Evolutionary conservation across 2,797 vertebrate genomes (phyloP).

Genomic region (Remorina albescens): DNA sequence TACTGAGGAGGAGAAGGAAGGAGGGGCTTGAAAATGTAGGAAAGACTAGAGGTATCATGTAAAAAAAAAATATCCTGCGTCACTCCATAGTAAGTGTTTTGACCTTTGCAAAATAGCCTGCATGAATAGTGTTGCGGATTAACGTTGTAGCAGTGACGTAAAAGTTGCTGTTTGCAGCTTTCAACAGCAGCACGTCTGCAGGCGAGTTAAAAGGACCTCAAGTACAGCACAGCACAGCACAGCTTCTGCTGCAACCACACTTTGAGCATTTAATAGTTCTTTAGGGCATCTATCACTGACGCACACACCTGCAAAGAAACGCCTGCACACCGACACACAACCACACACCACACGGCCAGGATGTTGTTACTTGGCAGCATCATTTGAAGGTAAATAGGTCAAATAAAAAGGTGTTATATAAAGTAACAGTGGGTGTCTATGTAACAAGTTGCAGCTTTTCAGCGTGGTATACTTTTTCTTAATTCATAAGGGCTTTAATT

Average conservation of each 20-base stretch:
- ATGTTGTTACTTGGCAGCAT: conserved; percentile 80
- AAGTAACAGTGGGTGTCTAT: conserved; percentile 60
- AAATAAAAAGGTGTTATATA: conserved; percentile 71
- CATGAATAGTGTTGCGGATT: not conserved
- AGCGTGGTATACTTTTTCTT: conserved; percentile 43
- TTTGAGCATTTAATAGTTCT: conserved; percentile 54
- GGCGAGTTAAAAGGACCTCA: conserved; percentile 21
- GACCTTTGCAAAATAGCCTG: conserved; percentile 14
- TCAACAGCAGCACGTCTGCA: conserved; percentile 31
- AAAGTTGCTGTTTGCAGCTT: conserved; percentile 19
- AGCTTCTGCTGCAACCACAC: conserved; percentile 30
- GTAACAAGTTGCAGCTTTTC: conserved; percentile 51
- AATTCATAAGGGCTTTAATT: conserved; percentile 29
- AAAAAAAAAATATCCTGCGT: not conserved
- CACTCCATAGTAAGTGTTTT: conserved; percentile 23
- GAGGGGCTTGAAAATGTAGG: conserved; percentile 2
- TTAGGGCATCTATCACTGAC: conserved; percentile 59
- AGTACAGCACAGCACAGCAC: too few species aligned
- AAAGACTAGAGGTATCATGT: conserved; percentile 8
- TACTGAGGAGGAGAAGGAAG: conserved; percentile 11
- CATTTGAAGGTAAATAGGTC: conserved; percentile 75
- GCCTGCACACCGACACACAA: not conserved
- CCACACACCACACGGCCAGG: conserved; percentile 37
- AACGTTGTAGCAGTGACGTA: too few species aligned
- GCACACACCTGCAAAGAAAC: conserved; percentile 10